Conservation (phyloP, 2,888 invertebrate species). For the Morpho deidamia region DNA sequence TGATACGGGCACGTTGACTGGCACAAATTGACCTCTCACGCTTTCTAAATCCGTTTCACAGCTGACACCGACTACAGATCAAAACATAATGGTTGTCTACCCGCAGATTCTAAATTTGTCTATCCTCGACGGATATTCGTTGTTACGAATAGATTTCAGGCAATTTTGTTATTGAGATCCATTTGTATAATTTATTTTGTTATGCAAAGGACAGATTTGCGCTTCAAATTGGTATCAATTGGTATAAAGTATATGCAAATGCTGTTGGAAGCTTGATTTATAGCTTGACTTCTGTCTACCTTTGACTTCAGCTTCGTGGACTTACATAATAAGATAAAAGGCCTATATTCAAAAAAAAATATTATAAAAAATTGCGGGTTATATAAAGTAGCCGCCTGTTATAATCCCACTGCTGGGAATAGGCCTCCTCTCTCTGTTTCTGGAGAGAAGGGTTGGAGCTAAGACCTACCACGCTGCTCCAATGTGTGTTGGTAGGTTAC, state of each 20-base stretch:
- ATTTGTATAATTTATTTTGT: constrained; percentile 40
- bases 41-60: constrained; percentile 19
- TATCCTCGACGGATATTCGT: constrained; percentile 57
- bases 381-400: too few species aligned
- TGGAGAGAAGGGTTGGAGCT: too few species aligned
- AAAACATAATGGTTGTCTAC: constrained; percentile 39
- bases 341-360: too few species aligned
- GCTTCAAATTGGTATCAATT: constrained; percentile 24
- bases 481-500: too few species aligned
- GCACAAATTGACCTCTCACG: constrained; percentile 39
- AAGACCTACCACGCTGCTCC: too few species aligned
- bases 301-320: too few species aligned
- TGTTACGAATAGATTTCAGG: constrained; percentile 58
- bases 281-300: too few species aligned
- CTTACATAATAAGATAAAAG: too few species aligned
- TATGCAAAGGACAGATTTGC: constrained; percentile 27
- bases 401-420: too few species aligned
- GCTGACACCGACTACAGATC: constrained; percentile 18
- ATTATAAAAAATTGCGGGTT: too few species aligned
- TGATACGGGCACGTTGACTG: constrained; percentile 61
- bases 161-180: constrained; percentile 64
- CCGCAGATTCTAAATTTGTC: constrained; percentile 60
- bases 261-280: too few species aligned
- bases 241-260: constrained; percentile 1
- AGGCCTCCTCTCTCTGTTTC: too few species aligned